These are phyloP conservation scores for Neofelis nebulosa DNA, from an alignment of 2,113 vertebrate species.

Conservation along the genomic window DNA sequence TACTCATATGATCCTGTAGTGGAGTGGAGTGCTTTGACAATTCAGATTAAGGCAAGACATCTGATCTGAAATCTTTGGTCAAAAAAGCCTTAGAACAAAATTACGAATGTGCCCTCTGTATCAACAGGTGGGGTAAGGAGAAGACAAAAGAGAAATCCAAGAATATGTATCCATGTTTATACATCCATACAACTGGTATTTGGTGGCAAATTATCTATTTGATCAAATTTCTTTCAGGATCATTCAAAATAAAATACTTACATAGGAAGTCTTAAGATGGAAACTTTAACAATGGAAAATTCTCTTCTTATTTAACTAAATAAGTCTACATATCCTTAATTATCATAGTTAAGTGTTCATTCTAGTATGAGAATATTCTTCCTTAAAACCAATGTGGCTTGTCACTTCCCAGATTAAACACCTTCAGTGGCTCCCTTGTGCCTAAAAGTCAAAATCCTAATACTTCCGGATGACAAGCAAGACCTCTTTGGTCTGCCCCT, in stretches of 20 bases:
- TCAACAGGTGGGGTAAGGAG: background rate
- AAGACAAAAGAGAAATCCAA: background rate
- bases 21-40: background rate
- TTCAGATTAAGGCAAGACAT: background rate
- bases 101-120: background rate
- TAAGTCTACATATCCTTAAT: background rate
- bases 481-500: background rate
- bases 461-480: background rate
- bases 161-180: fast-evolving
- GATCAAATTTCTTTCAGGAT: background rate
- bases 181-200: background rate
- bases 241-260: constrained; percentile 31
- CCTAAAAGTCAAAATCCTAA: background rate
- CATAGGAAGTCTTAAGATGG: background rate
- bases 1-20: background rate
- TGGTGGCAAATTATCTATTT: background rate
- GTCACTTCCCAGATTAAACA: background rate
- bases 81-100: background rate
- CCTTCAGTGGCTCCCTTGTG: background rate
- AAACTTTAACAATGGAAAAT: background rate
- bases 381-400: background rate
- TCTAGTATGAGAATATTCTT: background rate
- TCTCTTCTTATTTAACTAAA: background rate
- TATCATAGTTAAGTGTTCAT: background rate
- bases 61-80: background rate